Conservation (phyloP, 2,888 invertebrate species). For the Cataglyphis rosenhaueri region DNA sequence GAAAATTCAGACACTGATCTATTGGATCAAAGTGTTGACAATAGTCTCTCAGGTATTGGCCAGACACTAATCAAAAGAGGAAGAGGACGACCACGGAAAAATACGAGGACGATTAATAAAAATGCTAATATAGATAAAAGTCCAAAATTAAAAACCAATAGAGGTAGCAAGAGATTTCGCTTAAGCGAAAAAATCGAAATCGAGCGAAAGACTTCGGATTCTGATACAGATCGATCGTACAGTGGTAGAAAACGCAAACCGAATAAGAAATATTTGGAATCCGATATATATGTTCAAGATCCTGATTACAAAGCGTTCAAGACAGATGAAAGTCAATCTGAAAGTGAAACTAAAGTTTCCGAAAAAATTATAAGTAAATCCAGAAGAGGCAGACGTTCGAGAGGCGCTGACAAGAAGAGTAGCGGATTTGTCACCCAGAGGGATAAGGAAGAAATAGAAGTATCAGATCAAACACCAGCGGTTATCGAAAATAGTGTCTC, state of each 20-base stretch:
- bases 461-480: constrained; percentile 65
- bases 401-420: constrained; percentile 49
- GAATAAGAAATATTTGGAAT: constrained; percentile 78
- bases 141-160: constrained; percentile 55
- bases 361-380: constrained; percentile 66
- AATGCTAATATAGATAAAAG: constrained; percentile 56
- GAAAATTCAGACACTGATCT: constrained; percentile 75
- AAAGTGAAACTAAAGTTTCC: constrained; percentile 77
- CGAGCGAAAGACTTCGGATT: constrained; percentile 77
- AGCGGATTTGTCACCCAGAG: constrained; percentile 55
- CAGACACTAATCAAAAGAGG: constrained; percentile 63
- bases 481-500: constrained; percentile 52
- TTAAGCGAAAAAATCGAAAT: constrained; percentile 60
- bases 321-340: constrained; percentile 82
- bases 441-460: constrained; percentile 74
- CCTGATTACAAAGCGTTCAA: constrained; percentile 75
- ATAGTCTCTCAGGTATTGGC: constrained; percentile 33
- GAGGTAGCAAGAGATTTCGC: constrained; percentile 41
- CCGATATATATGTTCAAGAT: constrained; percentile 76
- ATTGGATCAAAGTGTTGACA: constrained; percentile 54
- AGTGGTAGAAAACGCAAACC: constrained; percentile 79
- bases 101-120: constrained; percentile 38
- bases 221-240: constrained; percentile 78
- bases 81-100: constrained; percentile 79
- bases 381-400: constrained; percentile 69